phyloP scores from a whole-genome alignment of 1,140 invertebrate genomes.

The Maconellicoccus hirsutus region DNA sequence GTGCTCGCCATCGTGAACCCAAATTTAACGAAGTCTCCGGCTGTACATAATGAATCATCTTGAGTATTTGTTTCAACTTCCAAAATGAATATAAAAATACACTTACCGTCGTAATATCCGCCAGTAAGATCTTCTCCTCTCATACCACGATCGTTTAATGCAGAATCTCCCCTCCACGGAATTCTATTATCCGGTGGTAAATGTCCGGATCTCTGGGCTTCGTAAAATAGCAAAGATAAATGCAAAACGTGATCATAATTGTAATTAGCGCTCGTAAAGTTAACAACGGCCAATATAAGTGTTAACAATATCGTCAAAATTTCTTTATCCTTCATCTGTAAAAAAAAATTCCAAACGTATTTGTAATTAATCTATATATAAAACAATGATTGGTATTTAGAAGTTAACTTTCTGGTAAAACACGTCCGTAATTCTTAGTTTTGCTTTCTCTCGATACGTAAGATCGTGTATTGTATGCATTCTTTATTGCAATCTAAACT shows the following conservation, averaged over 20 bases:
- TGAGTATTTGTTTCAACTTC: too few relatives aligned
- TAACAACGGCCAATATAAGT: neutral
- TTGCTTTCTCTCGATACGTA: too few relatives aligned
- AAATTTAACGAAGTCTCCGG: slow-evolving; percentile 53
- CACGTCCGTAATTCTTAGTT: too few relatives aligned
- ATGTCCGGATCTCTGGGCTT: slow-evolving; percentile 51
- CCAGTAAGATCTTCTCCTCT: slow-evolving; percentile 48
- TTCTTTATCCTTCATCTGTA: slow-evolving; percentile 15
- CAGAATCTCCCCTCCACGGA: slow-evolving; percentile 47
- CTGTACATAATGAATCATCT: slow-evolving; percentile 33
- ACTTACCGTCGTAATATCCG: slow-evolving; percentile 53
- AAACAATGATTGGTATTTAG: too few relatives aligned
- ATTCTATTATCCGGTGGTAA: slow-evolving; percentile 44
- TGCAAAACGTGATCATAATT: slow-evolving; percentile 42
- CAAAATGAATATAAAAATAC: too few relatives aligned
- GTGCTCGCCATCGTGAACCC: slow-evolving; percentile 49
- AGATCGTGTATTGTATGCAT: too few relatives aligned
- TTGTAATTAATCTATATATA: too few relatives aligned
- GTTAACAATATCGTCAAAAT: slow-evolving; percentile 5
- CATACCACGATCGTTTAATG: slow-evolving; percentile 40
- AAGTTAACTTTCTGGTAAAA: too few relatives aligned
- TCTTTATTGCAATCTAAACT: too few relatives aligned
- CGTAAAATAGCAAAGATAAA: slow-evolving; percentile 49
- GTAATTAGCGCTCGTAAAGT: slow-evolving; percentile 28
- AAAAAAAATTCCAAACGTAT: neutral